Evolutionary conservation across 2,113 vertebrate genomes (phyloP).

Genomic region (Sterrhoptilus dennistouni): DNA sequence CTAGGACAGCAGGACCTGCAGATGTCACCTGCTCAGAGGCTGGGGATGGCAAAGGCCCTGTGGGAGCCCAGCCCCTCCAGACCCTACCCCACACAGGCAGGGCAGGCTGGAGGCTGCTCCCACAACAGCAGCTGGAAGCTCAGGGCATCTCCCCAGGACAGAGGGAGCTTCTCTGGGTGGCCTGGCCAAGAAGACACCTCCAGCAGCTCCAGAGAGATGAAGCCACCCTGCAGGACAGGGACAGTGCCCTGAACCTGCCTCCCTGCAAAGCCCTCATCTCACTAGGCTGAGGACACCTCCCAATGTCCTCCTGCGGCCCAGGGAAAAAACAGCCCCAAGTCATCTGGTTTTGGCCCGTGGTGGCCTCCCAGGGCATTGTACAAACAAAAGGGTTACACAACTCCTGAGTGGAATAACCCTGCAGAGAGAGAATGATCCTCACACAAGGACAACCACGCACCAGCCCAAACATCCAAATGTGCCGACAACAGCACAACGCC

Average conservation of each 20-base stretch:
- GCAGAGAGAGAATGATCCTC: neutral
- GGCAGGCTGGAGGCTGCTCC: neutral
- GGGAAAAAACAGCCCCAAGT: neutral
- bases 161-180: neutral
- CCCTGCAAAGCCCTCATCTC: neutral
- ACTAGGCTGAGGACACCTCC: neutral
- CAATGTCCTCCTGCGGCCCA: neutral
- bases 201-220: neutral
- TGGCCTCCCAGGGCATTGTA: neutral
- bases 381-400: slow-evolving; percentile 60
- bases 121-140: neutral
- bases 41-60: neutral
- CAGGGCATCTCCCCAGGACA: neutral
- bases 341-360: neutral
- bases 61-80: neutral
- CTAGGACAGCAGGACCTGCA: neutral
- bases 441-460: neutral
- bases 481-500: slow-evolving; percentile 17
- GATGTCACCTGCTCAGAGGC: neutral
- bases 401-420: neutral
- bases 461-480: slow-evolving; percentile 39
- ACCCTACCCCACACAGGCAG: neutral
- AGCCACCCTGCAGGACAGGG: neutral
- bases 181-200: neutral
- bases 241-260: neutral